phyloP scores from a whole-genome alignment of 2,888 invertebrate species.

The Hetaerina titia region DNA sequence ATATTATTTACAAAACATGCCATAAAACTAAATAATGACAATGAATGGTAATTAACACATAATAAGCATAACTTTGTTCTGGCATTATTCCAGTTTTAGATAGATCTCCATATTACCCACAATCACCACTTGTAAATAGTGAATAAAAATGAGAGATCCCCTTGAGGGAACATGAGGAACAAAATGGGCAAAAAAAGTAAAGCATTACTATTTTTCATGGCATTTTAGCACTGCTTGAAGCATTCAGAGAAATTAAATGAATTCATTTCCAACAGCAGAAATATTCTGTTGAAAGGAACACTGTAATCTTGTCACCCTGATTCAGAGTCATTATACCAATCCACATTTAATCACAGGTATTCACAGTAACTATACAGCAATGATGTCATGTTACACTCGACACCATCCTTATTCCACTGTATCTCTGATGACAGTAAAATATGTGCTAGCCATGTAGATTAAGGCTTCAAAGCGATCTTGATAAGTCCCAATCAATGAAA shows the following conservation, averaged over 20 bases:
- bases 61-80: conserved; percentile 45
- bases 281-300: background rate
- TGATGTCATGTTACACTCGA: background rate
- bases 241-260: conserved; percentile 45
- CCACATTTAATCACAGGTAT: background rate
- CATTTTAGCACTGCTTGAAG: conserved; percentile 44
- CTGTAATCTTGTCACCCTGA: background rate
- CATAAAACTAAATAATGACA: conserved; percentile 62
- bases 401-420: background rate
- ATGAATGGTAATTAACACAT: conserved; percentile 39
- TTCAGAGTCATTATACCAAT: background rate
- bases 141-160: conserved; percentile 9
- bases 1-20: conserved; percentile 65
- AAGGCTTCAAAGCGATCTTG: conserved; percentile 38
- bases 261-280: background rate
- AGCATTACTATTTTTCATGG: conserved; percentile 43
- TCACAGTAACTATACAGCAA: background rate
- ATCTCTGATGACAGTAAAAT: conserved; percentile 35
- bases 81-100: conserved; percentile 10
- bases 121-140: background rate
- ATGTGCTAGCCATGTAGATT: conserved; percentile 42
- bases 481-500: conserved; percentile 36
- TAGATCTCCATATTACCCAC: conserved; percentile 19
- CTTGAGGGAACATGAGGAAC: conserved; percentile 41
- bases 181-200: conserved; percentile 48